These are phyloP conservation scores for Pseudomyrmex flavicornis DNA, from an alignment of 1,140 invertebrate genomes.

Conservation along the genomic window DNA sequence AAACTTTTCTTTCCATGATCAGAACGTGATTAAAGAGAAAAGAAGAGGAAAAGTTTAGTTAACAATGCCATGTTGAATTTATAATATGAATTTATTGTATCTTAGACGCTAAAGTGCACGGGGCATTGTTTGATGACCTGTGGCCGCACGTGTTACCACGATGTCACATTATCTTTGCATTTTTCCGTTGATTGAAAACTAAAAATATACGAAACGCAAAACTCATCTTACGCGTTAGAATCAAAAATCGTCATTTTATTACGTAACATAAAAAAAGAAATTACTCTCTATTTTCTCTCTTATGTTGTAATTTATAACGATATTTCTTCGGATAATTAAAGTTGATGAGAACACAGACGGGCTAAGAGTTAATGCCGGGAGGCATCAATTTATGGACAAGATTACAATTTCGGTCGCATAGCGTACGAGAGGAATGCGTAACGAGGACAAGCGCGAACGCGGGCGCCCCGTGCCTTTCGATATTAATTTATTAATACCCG, in stretches of 20 bases:
- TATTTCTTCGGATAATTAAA: conserved; percentile 28
- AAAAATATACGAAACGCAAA: not conserved
- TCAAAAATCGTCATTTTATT: too few relatives aligned
- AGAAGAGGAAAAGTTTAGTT: not conserved
- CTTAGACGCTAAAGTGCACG: not conserved
- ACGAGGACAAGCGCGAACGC: conserved; percentile 53
- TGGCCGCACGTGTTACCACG: too few relatives aligned
- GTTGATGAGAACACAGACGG: conserved; percentile 1
- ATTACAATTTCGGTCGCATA: conserved; percentile 53
- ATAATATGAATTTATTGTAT: conserved; percentile 17
- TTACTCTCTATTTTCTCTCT: not conserved
- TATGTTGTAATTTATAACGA: conserved; percentile 9
- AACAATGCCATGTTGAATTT: not conserved
- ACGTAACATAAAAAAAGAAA: not conserved
- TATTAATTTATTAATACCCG: conserved; percentile 62
- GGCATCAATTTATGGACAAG: conserved; percentile 53
- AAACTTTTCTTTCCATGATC: too few relatives aligned
- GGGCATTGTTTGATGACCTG: conserved; percentile 6
- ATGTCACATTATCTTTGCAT: not conserved
- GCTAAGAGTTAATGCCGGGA: conserved; percentile 35
- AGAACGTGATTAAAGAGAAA: too few relatives aligned
- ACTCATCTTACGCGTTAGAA: too few relatives aligned
- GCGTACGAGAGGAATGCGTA: conserved; percentile 56
- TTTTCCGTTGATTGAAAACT: not conserved
- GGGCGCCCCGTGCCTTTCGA: conserved; percentile 46